Evolutionary conservation across 2,797 vertebrate genomes (phyloP), one percentile per base, ranked within the genome.

Genomic region (Rhinatrema bivittatum): DNA sequence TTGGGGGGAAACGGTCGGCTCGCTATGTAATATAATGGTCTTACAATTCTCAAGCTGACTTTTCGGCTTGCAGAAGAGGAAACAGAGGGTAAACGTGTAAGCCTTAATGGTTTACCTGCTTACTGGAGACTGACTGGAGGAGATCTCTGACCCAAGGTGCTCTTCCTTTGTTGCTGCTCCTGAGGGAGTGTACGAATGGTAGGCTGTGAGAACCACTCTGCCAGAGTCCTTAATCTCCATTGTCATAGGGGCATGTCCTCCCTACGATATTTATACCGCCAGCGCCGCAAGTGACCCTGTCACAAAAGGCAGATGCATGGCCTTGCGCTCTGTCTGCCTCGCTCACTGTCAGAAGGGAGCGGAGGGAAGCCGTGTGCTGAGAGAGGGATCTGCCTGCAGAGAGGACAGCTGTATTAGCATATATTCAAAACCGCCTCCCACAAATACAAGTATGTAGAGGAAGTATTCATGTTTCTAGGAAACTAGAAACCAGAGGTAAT

Each of bases 161-260:
- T 81, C 72, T 39, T 87, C 82, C 34, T 60, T 39, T 53, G 54
- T 38, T 2, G 74, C 58, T 25, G 73, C 74, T 61, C 67, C 75
- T 26, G 86, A 50, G 0, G 79, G 70, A 22, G 74, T 62, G 74
- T 86, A 84, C 6, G 85, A 84, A 38, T 90, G 85, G 55, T 90
- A 91, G 43, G 86, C 87, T 42, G 87, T 90, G 51, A 91, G 70
- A 50, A 89, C 84, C 73, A 91, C 89, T 52, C 85, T 84, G 65
- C 85, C 82, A 0, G 86, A 76, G 62, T 90, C 88, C 60, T 81
- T 84, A 55, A 79, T 69, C 56, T 87, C 85, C 85, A 87, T 87
- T 48, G 35, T 75, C 69, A 57, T 7, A 29, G 43, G 58, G 49
- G 53, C 84, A 79, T 76, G 64, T 20, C 46, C 40, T 32, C 41